Evolutionary conservation across 1,140 invertebrate genomes (phyloP).

Genomic region (Nasonia vitripennis): DNA sequence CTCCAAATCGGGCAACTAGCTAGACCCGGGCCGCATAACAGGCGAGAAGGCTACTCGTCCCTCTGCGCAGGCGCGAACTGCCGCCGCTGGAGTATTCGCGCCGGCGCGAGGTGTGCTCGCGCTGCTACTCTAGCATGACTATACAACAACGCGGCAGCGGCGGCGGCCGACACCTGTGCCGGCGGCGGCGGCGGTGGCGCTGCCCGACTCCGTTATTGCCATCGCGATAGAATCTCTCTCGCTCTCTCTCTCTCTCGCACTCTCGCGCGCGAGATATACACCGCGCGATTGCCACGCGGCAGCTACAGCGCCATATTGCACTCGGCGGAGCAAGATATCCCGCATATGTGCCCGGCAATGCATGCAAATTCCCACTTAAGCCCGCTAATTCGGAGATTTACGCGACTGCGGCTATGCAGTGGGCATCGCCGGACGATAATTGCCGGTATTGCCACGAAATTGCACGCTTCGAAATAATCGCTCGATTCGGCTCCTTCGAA

Average conservation of each 20-base stretch:
- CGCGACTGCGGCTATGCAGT: neutral
- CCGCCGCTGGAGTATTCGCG: neutral
- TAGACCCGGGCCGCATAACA: neutral
- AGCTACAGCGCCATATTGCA: slow-evolving; percentile 38
- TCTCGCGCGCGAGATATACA: neutral
- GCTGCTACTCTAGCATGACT: neutral
- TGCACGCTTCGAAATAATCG: slow-evolving; percentile 42
- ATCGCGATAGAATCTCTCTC: slow-evolving; percentile 33
- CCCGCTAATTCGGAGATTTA: slow-evolving; percentile 47
- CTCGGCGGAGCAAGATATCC: slow-evolving; percentile 25
- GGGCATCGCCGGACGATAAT: slow-evolving; percentile 12
- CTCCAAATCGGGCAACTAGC: neutral
- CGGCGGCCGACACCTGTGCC: slow-evolving; percentile 28
- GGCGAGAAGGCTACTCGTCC: slow-evolving; percentile 3
- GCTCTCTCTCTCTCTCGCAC: neutral
- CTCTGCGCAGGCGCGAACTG: neutral
- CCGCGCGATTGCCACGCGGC: neutral
- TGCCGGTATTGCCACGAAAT: slow-evolving; percentile 22
- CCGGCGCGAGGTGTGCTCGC: neutral
- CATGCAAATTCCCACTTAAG: slow-evolving; percentile 38
- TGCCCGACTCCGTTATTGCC: neutral
- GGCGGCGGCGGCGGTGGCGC: neutral
- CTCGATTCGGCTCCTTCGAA: neutral
- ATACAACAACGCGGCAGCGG: neutral
- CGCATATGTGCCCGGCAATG: neutral